Base-by-base conservation (phyloP, 2,797 vertebrate species). In the Neosilurus mollespiculum region DNA sequence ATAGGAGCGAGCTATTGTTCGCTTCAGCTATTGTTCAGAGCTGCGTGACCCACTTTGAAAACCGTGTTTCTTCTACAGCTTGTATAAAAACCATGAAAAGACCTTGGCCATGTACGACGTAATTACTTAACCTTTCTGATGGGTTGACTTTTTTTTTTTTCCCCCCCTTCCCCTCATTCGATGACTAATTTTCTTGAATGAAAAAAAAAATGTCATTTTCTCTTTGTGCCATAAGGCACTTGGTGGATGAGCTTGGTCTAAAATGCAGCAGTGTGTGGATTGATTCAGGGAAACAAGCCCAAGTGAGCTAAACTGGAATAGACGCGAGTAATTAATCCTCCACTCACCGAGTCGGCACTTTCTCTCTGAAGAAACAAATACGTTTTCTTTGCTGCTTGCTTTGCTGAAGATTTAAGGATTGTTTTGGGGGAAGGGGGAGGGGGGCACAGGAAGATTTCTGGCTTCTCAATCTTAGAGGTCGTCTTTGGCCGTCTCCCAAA, bases 401-500 rank as follows among this genome's bases (percentile, higher is more conserved):
- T 82, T 37, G 58, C 30, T 30, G 56, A 58, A 81, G 85, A 79
- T 85, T 83, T 73, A 79, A 64, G 73, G 56, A 64, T 65, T 78
- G 59, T 64, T 64, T 51, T 22, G 22, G 61, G 22, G 22, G 62
- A 24, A 4, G 3, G 14, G 15, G 77, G 18, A n/a, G 30, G 62
- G 67, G 37, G 49, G 64, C 79, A 16, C 18, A 11, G 9, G 51
- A 11, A 15, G 71, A 4, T 90, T 84, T 85, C 85, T 83, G 82
- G 51, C 85, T 81, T n/a, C 30, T 89, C 70, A 69, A 84, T 88
- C 89, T 89, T 86, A 86, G 81, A 92, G 87, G 89, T 88, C 87
- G 85, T 89, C 83, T 72, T 89, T 94, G 92, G 93, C 92, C 85
- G 26, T 93, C 93, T 93, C 93, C 93, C 94, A 94, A 94, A 93